Base-by-base conservation (phyloP, 2,797 vertebrate species). In the Florisuga fusca region DNA sequence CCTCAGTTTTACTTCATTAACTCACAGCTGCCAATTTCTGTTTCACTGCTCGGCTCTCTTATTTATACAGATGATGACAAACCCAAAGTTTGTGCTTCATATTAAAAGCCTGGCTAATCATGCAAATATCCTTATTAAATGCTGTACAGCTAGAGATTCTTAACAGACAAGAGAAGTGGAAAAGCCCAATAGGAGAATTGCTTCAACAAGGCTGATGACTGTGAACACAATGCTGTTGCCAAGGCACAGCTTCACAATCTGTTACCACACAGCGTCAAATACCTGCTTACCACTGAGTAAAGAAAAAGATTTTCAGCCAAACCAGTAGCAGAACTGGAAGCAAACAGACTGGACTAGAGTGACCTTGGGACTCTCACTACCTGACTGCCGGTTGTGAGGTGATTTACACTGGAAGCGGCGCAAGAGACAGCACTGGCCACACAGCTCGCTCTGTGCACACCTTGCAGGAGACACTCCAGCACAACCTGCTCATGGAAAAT, bases 401-500 rank as follows among this genome's bases (percentile, higher is more conserved):
- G 38, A 83, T 34, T 68, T 64, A 48, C 29, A 5, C 1, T 55
- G 34, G 87, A 88, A 17, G 1, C 16, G 7, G 76, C 27, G 53
- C 45, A 31, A 73, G 38, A 86, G 91, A 62, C 7, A 5, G 58
- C 20, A 10, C 26, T 1, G 3, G 46, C 66, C 81, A 43, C 84
- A 38, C 57, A 25, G 48, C 95, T 97, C 88, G 81, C 96, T 93
- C 93, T 38, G 85, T 87, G 96, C 95, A 96, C 97, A 96, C 96
- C 95, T 96, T 97, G 59, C 95, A 95, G 97, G 95, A 61, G 87
- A 6, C 27, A 33, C 2, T 0, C 63, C 74, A 84, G 55, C 27
- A 85, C 90, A 73, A 26, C 67, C 61, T 55, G 64, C 69, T 61
- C 78, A 46, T 0, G 4, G n/a, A 43, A 10, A 7, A 75, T 62